phyloP scores from a whole-genome alignment of 1,140 invertebrate species.

The Eriosoma lanigerum region DNA sequence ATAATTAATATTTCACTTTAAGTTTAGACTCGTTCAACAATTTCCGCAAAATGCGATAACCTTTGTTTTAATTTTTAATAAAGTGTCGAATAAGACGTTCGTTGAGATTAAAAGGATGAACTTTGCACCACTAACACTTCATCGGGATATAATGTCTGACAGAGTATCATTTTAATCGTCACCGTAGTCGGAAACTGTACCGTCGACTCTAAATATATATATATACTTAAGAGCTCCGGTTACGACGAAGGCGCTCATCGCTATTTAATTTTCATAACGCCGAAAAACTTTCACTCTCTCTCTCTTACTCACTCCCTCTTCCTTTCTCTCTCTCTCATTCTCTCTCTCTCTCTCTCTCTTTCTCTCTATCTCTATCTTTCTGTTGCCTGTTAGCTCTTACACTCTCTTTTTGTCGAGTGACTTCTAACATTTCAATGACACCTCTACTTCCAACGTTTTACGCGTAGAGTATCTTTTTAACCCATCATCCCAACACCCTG shows the following conservation, averaged over 20 bases:
- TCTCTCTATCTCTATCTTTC: no score
- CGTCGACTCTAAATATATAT: background rate
- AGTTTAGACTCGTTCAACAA: no score
- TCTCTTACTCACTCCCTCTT: background rate
- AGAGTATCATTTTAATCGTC: slow-evolving; percentile 34
- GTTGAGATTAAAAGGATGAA: background rate
- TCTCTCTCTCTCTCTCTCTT: background rate
- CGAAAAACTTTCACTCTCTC: slow-evolving; percentile 2
- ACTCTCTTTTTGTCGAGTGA: no score
- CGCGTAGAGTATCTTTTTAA: background rate
- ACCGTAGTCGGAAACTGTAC: background rate
- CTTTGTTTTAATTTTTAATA: background rate
- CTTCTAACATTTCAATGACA: slow-evolving; percentile 5
- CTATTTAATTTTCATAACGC: background rate
- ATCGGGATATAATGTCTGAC: background rate
- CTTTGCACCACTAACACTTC: background rate
- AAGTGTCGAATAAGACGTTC: background rate
- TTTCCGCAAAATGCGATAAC: no score
- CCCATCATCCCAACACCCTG: background rate
- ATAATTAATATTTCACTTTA: no score
- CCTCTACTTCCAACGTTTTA: background rate
- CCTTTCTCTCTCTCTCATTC: background rate
- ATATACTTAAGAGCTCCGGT: background rate
- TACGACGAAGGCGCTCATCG: background rate
- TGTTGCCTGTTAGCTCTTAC: no score